These are phyloP conservation scores for Globodera rostochiensis DNA, from an alignment of 1,140 invertebrate species.

Conservation along the genomic window DNA sequence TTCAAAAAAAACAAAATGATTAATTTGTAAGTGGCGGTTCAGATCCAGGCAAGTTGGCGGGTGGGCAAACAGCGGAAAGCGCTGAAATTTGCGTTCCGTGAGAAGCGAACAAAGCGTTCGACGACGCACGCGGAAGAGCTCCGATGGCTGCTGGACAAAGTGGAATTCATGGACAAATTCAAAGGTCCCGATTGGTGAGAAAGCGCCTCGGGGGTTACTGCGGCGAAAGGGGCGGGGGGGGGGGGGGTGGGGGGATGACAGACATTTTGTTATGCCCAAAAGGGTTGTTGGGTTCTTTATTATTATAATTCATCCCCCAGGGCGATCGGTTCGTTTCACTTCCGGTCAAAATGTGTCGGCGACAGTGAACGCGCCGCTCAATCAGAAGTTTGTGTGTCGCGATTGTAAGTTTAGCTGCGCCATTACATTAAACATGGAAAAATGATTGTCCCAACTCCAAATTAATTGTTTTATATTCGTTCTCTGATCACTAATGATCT, in stretches of 20 bases:
- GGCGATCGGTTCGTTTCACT: slow-evolving; percentile 1
- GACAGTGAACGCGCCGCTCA: slow-evolving; percentile 22
- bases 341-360: slow-evolving; percentile 15
- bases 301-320: background rate
- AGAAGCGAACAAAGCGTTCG: slow-evolving; percentile 4
- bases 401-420: slow-evolving; percentile 6
- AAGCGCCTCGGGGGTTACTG: background rate
- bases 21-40: background rate
- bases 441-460: too few species aligned
- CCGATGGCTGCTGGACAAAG: slow-evolving; percentile 19
- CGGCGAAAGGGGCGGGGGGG: background rate
- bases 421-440: background rate
- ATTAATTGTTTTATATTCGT: too few species aligned
- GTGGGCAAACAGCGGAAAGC: slow-evolving; percentile 18
- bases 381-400: slow-evolving; percentile 37
- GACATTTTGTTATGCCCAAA: background rate
- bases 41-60: slow-evolving; percentile 31
- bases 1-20: background rate
- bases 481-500: background rate
- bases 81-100: slow-evolving; percentile 22
- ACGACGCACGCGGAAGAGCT: slow-evolving; percentile 12
- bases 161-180: slow-evolving; percentile 24
- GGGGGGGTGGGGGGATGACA: background rate
- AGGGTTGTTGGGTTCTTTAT: background rate
- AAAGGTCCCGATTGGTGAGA: slow-evolving; percentile 2